Conservation (phyloP, 2,113 vertebrate genomes). For the Actinemys pallida region DNA sequence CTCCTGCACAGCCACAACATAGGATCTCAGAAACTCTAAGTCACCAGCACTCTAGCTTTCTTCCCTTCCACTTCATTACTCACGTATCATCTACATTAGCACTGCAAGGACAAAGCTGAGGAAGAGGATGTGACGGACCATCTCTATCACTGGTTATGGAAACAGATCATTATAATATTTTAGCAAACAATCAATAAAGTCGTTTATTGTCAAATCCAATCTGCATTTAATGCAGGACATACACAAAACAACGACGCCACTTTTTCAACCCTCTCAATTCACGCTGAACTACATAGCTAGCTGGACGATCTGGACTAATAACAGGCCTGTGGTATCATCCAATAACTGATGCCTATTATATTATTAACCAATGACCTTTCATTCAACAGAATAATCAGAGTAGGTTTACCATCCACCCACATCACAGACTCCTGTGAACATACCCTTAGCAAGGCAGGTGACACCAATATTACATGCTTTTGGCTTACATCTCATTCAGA, state of each 20-base stretch:
- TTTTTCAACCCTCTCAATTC: background rate
- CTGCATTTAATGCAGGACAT: background rate
- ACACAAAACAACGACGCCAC: background rate
- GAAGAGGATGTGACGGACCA: background rate
- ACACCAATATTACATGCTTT: background rate
- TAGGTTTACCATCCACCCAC: background rate
- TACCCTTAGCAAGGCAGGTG: background rate
- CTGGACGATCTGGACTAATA: background rate
- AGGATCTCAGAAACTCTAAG: background rate
- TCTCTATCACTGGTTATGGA: background rate
- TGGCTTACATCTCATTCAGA: background rate
- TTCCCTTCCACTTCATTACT: background rate
- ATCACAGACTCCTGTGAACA: background rate
- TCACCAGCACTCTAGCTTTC: background rate
- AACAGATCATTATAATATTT: background rate
- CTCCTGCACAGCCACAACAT: background rate
- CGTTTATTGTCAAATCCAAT: background rate
- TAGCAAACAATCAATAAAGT: background rate
- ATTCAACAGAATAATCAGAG: background rate
- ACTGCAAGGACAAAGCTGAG: background rate
- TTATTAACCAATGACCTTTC: background rate
- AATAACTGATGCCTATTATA: background rate
- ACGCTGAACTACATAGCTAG: background rate
- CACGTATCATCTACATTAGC: background rate
- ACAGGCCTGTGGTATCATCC: background rate